Evolutionary conservation across 1,140 invertebrate species (phyloP).

Genomic region (Macrotrachela quadricornifera): DNA sequence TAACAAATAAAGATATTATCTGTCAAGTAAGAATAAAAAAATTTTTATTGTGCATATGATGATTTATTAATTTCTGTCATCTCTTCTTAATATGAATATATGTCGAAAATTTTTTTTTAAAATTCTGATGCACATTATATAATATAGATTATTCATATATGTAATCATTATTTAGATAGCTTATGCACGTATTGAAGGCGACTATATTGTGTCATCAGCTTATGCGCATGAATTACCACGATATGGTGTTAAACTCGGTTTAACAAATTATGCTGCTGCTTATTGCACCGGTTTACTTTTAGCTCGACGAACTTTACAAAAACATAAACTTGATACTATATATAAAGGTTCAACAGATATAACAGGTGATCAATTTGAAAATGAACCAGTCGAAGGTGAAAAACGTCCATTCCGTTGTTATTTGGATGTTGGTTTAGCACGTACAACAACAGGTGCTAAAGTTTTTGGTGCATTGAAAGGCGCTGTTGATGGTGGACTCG

Average conservation of each 20-base stretch:
- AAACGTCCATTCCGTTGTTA: conserved; percentile 64
- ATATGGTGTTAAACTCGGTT: conserved; percentile 47
- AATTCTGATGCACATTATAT: background rate
- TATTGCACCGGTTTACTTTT: conserved; percentile 90
- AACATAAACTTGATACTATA: conserved; percentile 67
- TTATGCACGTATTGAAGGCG: conserved; percentile 86
- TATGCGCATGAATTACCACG: conserved; percentile 87
- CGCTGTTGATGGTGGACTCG: conserved; percentile 88
- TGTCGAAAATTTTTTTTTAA: background rate
- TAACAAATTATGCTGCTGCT: conserved; percentile 95
- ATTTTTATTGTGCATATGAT: background rate
- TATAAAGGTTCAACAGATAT: conserved; percentile 71
- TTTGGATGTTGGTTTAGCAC: conserved; percentile 80
- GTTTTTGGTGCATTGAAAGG: conserved; percentile 98
- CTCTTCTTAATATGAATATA: background rate
- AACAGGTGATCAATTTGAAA: conserved; percentile 78
- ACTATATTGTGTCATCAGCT: conserved; percentile 80
- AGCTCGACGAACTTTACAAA: conserved; percentile 74
- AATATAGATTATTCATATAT: conserved; percentile 12
- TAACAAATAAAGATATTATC: conserved; percentile 91
- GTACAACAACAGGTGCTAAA: conserved; percentile 86
- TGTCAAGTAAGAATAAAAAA: conserved; percentile 48
- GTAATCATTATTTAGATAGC: conserved; percentile 45
- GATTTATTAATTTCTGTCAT: background rate
- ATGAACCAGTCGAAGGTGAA: conserved; percentile 65